A percentile compares a stretch with the other conserved stretches of the same genome.
Evolutionary conservation across 1,140 invertebrate species (phyloP).

Genomic region (Coptotermes formosanus): DNA sequence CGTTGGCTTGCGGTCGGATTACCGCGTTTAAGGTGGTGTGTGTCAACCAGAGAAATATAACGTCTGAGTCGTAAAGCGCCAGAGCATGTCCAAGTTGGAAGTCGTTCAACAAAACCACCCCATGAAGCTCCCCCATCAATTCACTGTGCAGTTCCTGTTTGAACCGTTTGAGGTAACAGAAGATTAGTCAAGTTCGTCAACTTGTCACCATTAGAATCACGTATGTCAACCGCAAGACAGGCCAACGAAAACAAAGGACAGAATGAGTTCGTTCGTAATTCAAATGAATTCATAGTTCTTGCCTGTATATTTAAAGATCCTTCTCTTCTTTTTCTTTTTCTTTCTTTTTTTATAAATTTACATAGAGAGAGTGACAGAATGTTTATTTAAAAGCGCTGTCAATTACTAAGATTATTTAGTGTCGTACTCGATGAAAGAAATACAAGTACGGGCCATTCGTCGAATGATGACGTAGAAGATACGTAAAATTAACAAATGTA

Average conservation of each 20-base stretch:
- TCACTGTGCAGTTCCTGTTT: neutral
- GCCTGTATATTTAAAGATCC: too few relatives aligned
- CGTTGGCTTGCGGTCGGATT: neutral
- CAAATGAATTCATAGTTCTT: too few relatives aligned
- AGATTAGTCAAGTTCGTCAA: neutral
- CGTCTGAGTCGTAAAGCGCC: neutral
- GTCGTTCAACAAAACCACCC: neutral
- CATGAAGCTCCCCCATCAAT: neutral
- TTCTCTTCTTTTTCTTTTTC: too few relatives aligned
- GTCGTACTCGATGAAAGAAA: too few relatives aligned
- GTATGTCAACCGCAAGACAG: neutral
- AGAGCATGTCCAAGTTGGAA: neutral
- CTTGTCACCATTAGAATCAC: neutral
- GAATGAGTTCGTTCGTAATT: too few relatives aligned
- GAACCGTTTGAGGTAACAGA: neutral
- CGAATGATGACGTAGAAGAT: too few relatives aligned
- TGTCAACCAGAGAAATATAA: neutral
- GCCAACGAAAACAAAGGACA: neutral
- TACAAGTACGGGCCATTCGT: too few relatives aligned
- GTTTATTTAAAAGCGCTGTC: too few relatives aligned
- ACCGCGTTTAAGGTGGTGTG: conserved; percentile 3
- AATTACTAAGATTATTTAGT: too few relatives aligned
- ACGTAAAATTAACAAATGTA: too few relatives aligned
- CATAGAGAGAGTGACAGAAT: too few relatives aligned
- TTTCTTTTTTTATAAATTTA: too few relatives aligned